Evolutionary conservation across 1,140 invertebrate species (phyloP).

Genomic region (Cydia amplana): DNA sequence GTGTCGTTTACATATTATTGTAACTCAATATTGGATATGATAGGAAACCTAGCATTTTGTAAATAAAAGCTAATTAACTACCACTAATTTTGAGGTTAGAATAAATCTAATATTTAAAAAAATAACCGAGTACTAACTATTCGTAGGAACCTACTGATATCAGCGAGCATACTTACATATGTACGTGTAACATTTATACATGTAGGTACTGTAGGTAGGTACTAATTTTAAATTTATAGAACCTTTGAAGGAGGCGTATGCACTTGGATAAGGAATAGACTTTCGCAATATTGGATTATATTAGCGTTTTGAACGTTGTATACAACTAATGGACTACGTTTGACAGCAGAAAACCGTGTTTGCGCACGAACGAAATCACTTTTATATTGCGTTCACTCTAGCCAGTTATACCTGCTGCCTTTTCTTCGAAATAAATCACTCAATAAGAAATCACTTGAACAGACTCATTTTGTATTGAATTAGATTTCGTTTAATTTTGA

Average conservation of each 20-base stretch:
- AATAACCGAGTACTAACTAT: too few relatives aligned
- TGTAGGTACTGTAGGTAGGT: too few relatives aligned
- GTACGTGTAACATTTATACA: too few relatives aligned
- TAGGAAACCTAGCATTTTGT: too few relatives aligned
- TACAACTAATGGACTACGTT: not conserved
- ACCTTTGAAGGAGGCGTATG: not conserved
- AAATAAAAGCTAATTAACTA: too few relatives aligned
- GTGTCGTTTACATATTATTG: too few relatives aligned
- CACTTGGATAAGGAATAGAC: not conserved
- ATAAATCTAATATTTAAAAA: too few relatives aligned
- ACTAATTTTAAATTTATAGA: too few relatives aligned
- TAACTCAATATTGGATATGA: too few relatives aligned
- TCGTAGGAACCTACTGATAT: too few relatives aligned
- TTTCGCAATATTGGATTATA: not conserved
- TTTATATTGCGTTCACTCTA: conserved; percentile 8
- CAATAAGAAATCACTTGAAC: not conserved
- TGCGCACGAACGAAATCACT: not conserved
- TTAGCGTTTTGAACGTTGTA: not conserved
- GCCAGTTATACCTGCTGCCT: not conserved
- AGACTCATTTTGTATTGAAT: not conserved
- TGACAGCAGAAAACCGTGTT: not conserved
- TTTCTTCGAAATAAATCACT: not conserved
- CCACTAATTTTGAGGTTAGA: too few relatives aligned
- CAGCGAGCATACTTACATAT: too few relatives aligned
- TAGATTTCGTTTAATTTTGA: not conserved